These are phyloP conservation scores for Allolobophora icterica DNA, from an alignment of 2,888 invertebrate species.

Conservation along the genomic window DNA sequence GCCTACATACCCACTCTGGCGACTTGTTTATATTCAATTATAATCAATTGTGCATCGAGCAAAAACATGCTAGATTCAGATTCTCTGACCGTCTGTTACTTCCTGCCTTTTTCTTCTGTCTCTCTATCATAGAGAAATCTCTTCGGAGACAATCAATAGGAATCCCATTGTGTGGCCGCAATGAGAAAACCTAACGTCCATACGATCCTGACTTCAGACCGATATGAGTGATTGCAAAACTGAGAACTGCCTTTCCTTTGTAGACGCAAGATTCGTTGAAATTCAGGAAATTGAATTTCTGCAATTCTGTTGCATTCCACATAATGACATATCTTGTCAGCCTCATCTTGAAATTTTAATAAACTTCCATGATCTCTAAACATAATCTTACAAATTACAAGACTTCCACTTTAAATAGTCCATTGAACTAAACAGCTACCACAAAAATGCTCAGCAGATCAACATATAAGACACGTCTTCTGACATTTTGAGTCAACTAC, in stretches of 20 bases:
- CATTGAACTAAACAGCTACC: neutral
- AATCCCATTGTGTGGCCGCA: neutral
- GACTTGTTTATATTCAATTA: neutral
- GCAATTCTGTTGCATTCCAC: neutral
- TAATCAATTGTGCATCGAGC: neutral
- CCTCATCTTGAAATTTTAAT: neutral
- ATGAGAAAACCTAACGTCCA: neutral
- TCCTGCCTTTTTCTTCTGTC: neutral
- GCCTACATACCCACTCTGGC: neutral
- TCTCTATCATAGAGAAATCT: neutral
- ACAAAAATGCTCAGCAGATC: neutral
- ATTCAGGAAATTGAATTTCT: constrained; percentile 11
- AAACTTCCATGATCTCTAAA: neutral
- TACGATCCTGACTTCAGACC: constrained; percentile 3
- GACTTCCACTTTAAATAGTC: neutral
- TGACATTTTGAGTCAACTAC: neutral
- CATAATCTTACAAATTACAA: neutral
- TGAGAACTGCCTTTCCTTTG: neutral
- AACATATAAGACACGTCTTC: neutral
- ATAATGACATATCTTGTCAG: neutral
- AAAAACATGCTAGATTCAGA: neutral
- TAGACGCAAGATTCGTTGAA: neutral
- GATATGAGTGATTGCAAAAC: constrained; percentile 3
- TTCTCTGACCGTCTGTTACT: neutral
- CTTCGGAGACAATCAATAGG: neutral